Evolutionary conservation across 2,113 vertebrate species (phyloP), one percentile per base, ranked within the genome.

Genomic region (Rhombomys opimus): DNA sequence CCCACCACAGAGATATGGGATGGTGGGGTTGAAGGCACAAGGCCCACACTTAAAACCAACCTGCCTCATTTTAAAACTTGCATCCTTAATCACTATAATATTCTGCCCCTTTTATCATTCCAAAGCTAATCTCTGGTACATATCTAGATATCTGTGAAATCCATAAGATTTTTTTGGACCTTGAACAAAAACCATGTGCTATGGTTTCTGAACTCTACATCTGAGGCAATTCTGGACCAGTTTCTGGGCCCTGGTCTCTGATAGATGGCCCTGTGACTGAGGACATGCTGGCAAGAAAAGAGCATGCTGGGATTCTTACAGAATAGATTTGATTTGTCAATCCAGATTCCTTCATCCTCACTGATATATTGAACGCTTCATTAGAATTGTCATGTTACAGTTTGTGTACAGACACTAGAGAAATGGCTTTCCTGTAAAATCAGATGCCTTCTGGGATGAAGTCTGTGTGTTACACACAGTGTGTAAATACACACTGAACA

Each of bases 261-360:
- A 17, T 27, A 6, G 50, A 8, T 7, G 41, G 9, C 17, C 65
- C 7, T 85, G 22, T 20, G 13, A 27, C 9, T n/a, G 15, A 4
- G 18, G 25, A 75, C 3, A 0, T 30, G 23, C 25, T 25, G 3
- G 63, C 7, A 22, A 93, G 30, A 91, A 46, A 89, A 25, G 78
- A 80, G 30, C 11, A 27, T 14, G 27, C 22, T 70, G 8, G 3
- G 38, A 12, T 88, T 32, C 32, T 50, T 68, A 35, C 9, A 76
- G 30, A 90, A 57, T 22, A 57, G 27, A 5, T 25, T 80, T 73
- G 59, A 84, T 41, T 63, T 63, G 23, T 54, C 30, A 27, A 30
- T 32, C 50, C 86, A 63, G 54, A 90, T 77, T 87, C 59, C 17
- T 96, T 67, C 46, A 57, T 41, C 65, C 84, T 93, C 41, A 86